Conservation (phyloP, 2,797 vertebrate species). For the Sebastolobus alascanus region DNA sequence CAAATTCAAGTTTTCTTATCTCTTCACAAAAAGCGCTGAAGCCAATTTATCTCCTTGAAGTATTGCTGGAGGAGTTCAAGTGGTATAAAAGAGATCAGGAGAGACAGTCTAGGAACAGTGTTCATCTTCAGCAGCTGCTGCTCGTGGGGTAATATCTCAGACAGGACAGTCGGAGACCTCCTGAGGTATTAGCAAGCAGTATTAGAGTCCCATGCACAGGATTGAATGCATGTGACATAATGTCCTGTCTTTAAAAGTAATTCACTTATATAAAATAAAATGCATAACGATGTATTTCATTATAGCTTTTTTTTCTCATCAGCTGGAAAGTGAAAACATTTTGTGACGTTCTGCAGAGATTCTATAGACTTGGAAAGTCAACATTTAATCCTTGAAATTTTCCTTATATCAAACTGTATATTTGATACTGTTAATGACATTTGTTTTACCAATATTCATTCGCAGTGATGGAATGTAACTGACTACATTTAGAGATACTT, state of each 20-base stretch:
- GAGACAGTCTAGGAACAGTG: constrained; percentile 5
- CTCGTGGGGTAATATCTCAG: not conserved
- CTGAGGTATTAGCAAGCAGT: not conserved
- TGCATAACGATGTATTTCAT: not conserved
- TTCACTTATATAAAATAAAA: not conserved
- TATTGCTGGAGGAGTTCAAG: constrained; percentile 42
- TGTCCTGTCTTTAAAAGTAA: not conserved
- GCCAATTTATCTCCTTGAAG: constrained; percentile 46
- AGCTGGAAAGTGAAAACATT: not conserved
- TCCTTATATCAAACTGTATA: not conserved
- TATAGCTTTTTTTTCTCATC: not conserved
- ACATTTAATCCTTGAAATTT: not conserved
- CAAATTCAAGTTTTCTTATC: constrained; percentile 50
- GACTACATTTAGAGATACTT: not conserved
- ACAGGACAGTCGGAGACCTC: not conserved
- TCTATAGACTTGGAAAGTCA: not conserved
- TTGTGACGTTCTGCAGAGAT: not conserved
- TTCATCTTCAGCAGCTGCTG: constrained; percentile 19
- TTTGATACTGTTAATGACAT: not conserved
- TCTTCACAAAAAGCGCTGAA: constrained; percentile 29
- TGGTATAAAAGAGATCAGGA: constrained; percentile 30
- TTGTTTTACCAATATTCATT: not conserved
- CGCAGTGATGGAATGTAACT: not conserved
- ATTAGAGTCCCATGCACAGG: not conserved
- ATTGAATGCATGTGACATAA: not conserved